These are phyloP conservation scores for Phasia obesa DNA, from an alignment of 2,888 invertebrate genomes.

Conservation along the genomic window DNA sequence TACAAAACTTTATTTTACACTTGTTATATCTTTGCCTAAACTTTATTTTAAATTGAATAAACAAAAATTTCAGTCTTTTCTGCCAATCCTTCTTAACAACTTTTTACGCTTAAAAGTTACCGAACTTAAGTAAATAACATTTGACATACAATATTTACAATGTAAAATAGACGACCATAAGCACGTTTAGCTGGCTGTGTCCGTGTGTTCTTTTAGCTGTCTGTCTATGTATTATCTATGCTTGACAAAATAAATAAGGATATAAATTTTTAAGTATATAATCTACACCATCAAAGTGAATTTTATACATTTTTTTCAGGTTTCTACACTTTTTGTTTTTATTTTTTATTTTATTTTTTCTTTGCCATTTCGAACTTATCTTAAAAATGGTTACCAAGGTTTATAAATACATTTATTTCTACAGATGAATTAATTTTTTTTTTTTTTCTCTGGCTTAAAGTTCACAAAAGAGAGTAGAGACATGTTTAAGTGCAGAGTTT, in stretches of 20 bases:
- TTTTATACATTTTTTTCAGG: not conserved
- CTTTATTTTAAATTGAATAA: not conserved
- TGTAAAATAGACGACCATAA: slow-evolving; percentile 31
- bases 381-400: slow-evolving; percentile 32
- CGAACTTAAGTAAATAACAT: slow-evolving; percentile 22
- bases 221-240: not conserved
- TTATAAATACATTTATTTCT: slow-evolving; percentile 3
- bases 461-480: not conserved
- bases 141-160: slow-evolving; percentile 50
- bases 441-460: not conserved
- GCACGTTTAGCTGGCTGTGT: slow-evolving; percentile 28
- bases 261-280: slow-evolving; percentile 64
- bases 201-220: not conserved
- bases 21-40: not conserved
- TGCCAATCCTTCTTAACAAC: slow-evolving; percentile 1
- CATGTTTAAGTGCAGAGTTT: slow-evolving; percentile 20
- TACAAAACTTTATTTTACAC: not conserved
- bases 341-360: not conserved
- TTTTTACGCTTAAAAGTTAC: not conserved
- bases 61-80: not conserved
- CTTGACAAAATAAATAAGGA: slow-evolving; percentile 36
- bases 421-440: not conserved
- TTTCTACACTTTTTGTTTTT: too few species aligned
- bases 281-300: slow-evolving; percentile 65
- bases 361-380: slow-evolving; percentile 37